A percentile compares a stretch with the other conserved stretches of the same genome.
phyloP scores from a whole-genome alignment of 2,113 vertebrate species.

The Isurus oxyrinchus region DNA sequence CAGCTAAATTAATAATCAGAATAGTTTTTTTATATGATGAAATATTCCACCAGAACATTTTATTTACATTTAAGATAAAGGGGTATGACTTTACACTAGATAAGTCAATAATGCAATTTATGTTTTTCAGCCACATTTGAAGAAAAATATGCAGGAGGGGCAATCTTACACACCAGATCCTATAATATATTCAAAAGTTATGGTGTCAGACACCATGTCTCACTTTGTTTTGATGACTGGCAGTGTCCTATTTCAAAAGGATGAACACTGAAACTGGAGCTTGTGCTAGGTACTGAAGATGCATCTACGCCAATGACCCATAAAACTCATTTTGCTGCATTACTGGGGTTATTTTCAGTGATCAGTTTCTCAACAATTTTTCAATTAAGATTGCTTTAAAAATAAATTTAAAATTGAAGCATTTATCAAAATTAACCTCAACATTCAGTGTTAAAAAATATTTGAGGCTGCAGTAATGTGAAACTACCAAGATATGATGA shows the following conservation, averaged over 20 bases:
- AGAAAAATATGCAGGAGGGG: neutral
- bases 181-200: neutral
- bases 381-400: neutral
- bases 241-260: constrained; percentile 15
- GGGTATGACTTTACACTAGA: neutral
- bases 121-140: neutral
- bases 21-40: neutral
- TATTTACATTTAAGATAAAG: neutral
- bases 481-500: neutral
- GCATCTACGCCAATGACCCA: neutral
- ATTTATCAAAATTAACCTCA: neutral
- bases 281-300: neutral
- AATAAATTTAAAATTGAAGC: neutral
- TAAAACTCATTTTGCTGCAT: constrained; percentile 4
- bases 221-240: constrained; percentile 6
- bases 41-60: neutral
- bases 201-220: neutral
- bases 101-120: neutral
- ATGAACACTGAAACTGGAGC: neutral
- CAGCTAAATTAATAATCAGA: neutral
- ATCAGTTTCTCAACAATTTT: neutral
- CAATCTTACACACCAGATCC: neutral
- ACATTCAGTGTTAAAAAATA: neutral
- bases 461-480: neutral
- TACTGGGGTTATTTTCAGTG: neutral